Evolutionary conservation across 2,797 vertebrate species (phyloP).

Genomic region (Otolemur crassicaudatus): DNA sequence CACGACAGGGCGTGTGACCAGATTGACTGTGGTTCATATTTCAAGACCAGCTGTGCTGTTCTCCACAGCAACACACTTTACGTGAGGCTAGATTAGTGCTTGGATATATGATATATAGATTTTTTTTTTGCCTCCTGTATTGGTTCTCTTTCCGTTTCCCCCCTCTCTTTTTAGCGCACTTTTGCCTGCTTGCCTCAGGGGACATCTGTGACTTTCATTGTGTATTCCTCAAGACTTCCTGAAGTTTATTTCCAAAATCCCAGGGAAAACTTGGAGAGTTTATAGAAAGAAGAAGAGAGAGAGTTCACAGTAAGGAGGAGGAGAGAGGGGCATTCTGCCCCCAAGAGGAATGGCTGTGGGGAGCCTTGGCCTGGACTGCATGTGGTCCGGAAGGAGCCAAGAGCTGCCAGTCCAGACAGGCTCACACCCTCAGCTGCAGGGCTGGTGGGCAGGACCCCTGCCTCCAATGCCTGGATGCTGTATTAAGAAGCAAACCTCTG

Average conservation of each 20-base stretch:
- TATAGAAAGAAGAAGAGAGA: neutral
- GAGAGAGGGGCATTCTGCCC: neutral
- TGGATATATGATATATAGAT: rapidly evolving
- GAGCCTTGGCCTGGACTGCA: rapidly evolving
- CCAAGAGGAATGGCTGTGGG: neutral
- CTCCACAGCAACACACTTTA: rapidly evolving
- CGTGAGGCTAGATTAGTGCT: rapidly evolving
- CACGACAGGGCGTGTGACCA: too few species aligned
- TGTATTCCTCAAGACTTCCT: neutral
- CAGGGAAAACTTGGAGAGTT: neutral
- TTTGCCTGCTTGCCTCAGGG: neutral
- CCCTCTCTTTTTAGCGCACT: neutral
- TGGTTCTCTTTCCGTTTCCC: neutral
- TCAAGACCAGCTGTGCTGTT: rapidly evolving
- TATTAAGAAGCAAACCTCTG: neutral
- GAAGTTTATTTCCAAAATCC: conserved; percentile 27
- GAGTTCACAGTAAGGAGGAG: neutral
- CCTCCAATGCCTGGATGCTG: rapidly evolving
- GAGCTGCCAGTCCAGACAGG: too few species aligned
- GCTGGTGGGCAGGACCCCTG: rapidly evolving
- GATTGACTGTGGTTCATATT: too few species aligned
- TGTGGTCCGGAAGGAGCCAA: neutral
- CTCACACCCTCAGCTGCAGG: too few species aligned
- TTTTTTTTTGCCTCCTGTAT: too few species aligned
- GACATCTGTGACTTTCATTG: neutral